Evolutionary conservation across 2,113 vertebrate species (phyloP), one percentile per base, ranked within the genome.

Genomic region (Halichoerus grypus): DNA sequence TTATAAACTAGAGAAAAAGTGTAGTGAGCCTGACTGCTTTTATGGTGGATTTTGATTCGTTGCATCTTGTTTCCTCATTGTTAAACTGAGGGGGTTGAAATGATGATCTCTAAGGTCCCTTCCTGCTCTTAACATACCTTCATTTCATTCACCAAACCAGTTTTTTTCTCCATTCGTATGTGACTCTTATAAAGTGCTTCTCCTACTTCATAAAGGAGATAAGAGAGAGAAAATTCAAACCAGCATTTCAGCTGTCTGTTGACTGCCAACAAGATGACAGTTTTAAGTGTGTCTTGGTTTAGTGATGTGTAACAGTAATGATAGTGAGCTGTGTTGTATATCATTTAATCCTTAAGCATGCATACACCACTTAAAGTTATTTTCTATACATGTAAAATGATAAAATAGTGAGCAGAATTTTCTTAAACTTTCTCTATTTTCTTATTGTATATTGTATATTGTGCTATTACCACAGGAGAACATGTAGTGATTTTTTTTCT

Each of bases 391-490:
- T 11, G 53, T 96, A 88, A 97, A 93, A 92, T 87, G 33, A 81
- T 12, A 86, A 97, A 97, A 42, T 0, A 72, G 88, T 85, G 28
- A 96, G 81, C 49, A 94, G 88, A 69, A 85, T 88, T 57, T 95
- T 97, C 61, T 91, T 98, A 94, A 94, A 94, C 76, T 90, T 83
- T 85, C 46, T 77, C 88, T 94, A n/a, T 94, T 98, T 98, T 97
- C 46, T 93, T 97, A 88, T 26, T 96, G 36, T 85, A 9, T 97
- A 82, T 74, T 82, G 24, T 93, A 18, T 97, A 85, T 79, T 82
- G n/a, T 94, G 42, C n/a, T 92, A 33, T 93, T 96, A 84, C 91
- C 51, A 18, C 8, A 76, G 71, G 95, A 89, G 76, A 96, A 96
- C 95, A 65, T 26, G 31, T 92, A 74, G 65, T 65, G 16, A 19